Percentiles rank a stretch among this genome's conserved stretches.
phyloP scores from a whole-genome alignment of 2,113 vertebrate species.

The Sceloporus undulatus region DNA sequence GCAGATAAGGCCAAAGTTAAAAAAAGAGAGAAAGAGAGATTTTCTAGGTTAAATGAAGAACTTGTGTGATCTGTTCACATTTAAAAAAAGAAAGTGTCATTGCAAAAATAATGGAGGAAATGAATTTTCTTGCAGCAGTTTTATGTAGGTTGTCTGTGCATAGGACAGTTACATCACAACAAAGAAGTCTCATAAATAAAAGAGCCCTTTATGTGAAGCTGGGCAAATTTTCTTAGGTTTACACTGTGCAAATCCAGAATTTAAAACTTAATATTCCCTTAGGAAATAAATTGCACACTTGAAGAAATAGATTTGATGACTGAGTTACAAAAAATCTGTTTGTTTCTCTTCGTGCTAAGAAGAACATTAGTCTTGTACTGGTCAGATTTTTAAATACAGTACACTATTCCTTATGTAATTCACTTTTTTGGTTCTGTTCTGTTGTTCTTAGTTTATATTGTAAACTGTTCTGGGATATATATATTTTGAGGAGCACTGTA shows the following conservation, averaged over 20 bases:
- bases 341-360: not conserved
- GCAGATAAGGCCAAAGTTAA: not conserved
- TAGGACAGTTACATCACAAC: not conserved
- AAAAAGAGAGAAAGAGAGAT: not conserved
- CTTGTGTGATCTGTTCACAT: slow-evolving; percentile 15
- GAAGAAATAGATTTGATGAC: not conserved
- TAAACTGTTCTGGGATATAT: not conserved
- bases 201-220: not conserved
- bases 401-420: not conserved
- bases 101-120: not conserved
- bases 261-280: not conserved
- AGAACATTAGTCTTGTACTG: not conserved
- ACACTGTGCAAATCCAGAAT: not conserved
- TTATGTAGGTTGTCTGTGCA: not conserved
- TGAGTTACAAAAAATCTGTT: not conserved
- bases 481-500: too few species aligned
- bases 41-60: slow-evolving; percentile 28
- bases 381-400: not conserved
- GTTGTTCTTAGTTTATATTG: not conserved
- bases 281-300: not conserved
- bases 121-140: not conserved
- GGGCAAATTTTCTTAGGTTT: not conserved
- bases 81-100: not conserved
- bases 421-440: not conserved
- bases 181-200: not conserved